phyloP scores from a whole-genome alignment of 35 echinoderm and acorn worm genomes.

The Apostichopus californicus region DNA sequence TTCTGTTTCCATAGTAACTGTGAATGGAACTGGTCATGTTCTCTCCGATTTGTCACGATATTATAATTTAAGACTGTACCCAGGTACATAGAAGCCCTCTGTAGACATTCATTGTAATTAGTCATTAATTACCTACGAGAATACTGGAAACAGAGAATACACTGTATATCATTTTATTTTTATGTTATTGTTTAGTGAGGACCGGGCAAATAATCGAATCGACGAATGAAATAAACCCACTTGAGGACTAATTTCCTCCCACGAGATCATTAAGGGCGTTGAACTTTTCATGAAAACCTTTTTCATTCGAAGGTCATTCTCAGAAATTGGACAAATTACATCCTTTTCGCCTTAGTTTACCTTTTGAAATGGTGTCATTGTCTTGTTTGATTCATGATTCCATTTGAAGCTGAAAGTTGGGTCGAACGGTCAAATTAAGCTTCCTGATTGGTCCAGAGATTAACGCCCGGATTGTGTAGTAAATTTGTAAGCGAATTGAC shows the following conservation, averaged over 20 bases:
- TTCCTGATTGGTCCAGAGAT: not conserved
- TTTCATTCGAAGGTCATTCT: not conserved
- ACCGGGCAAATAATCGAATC: no score
- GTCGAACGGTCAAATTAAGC: not conserved
- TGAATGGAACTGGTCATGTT: no score
- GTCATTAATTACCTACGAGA: no score
- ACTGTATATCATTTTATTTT: no score
- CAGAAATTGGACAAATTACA: conserved; percentile 15
- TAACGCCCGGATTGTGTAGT: not conserved
- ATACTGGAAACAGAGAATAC: no score
- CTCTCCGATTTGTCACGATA: no score
- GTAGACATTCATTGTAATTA: no score
- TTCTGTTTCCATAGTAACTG: no score
- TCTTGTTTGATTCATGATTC: not conserved
- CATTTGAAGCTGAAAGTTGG: not conserved
- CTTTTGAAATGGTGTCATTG: not conserved
- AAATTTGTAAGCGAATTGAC: conserved; percentile 3
- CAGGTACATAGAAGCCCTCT: no score
- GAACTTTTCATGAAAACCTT: not conserved
- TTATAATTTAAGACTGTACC: no score
- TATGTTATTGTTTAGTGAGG: no score
- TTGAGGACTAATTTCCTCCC: not conserved
- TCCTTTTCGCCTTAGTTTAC: not conserved
- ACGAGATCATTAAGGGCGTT: not conserved
- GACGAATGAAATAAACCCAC: no score